These are phyloP conservation scores for Phoenoteleia sp. DNA, from an alignment of 2,888 invertebrate genomes.

Conservation along the genomic window DNA sequence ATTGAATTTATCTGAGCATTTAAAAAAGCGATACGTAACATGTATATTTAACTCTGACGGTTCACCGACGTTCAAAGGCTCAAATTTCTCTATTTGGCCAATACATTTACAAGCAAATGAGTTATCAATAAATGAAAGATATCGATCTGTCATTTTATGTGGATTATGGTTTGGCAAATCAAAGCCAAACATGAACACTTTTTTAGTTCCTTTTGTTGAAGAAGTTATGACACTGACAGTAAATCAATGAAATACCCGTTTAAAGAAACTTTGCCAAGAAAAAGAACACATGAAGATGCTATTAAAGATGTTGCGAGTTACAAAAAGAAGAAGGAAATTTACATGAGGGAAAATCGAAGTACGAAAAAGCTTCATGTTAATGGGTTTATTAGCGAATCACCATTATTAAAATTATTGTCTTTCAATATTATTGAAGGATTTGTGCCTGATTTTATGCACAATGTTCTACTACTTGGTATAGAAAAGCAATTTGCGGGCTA, in stretches of 20 bases:
- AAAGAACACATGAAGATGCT: neutral
- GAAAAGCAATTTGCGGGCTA: slow-evolving; percentile 24
- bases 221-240: no score
- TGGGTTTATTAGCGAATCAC: slow-evolving; percentile 20
- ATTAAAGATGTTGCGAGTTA: neutral
- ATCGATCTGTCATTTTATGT: neutral
- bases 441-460: slow-evolving; percentile 57
- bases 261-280: neutral
- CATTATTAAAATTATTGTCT: slow-evolving; percentile 15
- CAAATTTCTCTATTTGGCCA: neutral
- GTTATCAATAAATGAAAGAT: neutral
- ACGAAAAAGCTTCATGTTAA: neutral
- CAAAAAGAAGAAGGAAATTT: neutral
- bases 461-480: slow-evolving; percentile 25
- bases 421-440: slow-evolving; percentile 12
- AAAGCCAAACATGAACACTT: slow-evolving; percentile 20
- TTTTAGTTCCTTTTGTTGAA: slow-evolving; percentile 34
- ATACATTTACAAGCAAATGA: neutral
- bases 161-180: neutral
- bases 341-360: neutral
- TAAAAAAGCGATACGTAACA: neutral
- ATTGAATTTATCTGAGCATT: neutral
- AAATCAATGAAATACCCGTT: neutral
- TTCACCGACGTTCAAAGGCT: neutral
- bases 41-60: slow-evolving; percentile 9